These are phyloP conservation scores for Puffinus mauretanicus DNA, from an alignment of 2,113 vertebrate species.

Conservation along the genomic window DNA sequence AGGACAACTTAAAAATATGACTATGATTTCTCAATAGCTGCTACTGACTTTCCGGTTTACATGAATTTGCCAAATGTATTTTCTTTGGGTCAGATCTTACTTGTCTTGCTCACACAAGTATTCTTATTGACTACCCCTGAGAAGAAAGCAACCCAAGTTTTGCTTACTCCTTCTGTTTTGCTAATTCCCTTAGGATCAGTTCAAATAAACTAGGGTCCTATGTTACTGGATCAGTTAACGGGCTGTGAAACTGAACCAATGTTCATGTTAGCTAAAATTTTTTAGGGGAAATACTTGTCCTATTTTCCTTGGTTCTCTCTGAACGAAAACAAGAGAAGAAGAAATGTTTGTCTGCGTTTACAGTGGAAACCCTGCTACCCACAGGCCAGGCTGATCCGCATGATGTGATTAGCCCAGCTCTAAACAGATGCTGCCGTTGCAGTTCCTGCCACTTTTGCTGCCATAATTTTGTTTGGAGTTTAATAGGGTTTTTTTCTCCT, in stretches of 20 bases:
- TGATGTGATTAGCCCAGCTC: background rate
- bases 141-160: conserved; percentile 16
- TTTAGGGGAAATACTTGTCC: background rate
- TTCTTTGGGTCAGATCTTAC: conserved; percentile 32
- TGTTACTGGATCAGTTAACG: background rate
- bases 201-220: background rate
- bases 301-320: conserved; percentile 1
- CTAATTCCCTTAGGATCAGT: background rate
- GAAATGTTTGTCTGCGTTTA: background rate
- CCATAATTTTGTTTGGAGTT: background rate
- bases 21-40: conserved; percentile 54
- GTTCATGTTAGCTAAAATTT: background rate
- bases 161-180: conserved; percentile 12
- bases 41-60: conserved; percentile 63
- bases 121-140: background rate
- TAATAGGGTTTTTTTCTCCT: background rate
- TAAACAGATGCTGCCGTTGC: background rate
- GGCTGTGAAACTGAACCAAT: background rate
- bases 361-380: background rate
- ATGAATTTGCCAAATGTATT: conserved; percentile 43
- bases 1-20: conserved; percentile 43
- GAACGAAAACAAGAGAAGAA: background rate
- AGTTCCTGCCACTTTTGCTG: background rate
- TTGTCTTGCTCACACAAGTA: conserved; percentile 22
- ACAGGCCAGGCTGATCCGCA: background rate